Evolutionary conservation across 2,888 invertebrate species (phyloP).

Genomic region (Platypus cylindrus): DNA sequence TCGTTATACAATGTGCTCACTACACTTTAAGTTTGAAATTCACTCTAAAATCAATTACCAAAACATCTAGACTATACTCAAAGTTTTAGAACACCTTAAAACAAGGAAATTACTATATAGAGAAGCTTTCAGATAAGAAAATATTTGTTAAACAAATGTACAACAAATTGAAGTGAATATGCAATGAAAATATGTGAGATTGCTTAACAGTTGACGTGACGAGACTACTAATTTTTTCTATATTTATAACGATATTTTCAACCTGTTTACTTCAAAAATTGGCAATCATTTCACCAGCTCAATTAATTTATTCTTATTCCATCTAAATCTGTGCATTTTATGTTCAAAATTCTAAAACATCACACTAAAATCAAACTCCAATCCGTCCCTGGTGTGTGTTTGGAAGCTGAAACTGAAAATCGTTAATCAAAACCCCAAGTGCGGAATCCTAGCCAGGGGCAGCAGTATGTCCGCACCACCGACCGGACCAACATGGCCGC

Average conservation of each 20-base stretch:
- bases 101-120: slow-evolving; percentile 14
- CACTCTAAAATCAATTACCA: slow-evolving; percentile 4
- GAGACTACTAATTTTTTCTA: neutral
- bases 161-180: slow-evolving; percentile 23
- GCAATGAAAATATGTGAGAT: too few species aligned
- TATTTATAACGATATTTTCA: neutral
- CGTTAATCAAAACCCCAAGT: slow-evolving; percentile 15
- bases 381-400: slow-evolving; percentile 3
- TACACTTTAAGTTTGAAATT: too few species aligned
- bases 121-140: slow-evolving; percentile 17
- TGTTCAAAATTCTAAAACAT: too few species aligned
- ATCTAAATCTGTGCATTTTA: too few species aligned
- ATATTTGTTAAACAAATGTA: slow-evolving; percentile 20
- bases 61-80: slow-evolving; percentile 13
- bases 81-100: slow-evolving; percentile 10
- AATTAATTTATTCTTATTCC: too few species aligned
- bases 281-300: too few species aligned
- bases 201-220: slow-evolving; percentile 10
- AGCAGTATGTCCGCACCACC: slow-evolving; percentile 36
- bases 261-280: too few species aligned
- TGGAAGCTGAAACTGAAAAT: slow-evolving; percentile 5
- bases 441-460: slow-evolving; percentile 15
- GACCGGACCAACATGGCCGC: slow-evolving; percentile 43
- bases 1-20: too few species aligned
- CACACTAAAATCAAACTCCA: too few species aligned